phyloP scores from a whole-genome alignment of 2,113 vertebrate species.

The Pedetes capensis region DNA sequence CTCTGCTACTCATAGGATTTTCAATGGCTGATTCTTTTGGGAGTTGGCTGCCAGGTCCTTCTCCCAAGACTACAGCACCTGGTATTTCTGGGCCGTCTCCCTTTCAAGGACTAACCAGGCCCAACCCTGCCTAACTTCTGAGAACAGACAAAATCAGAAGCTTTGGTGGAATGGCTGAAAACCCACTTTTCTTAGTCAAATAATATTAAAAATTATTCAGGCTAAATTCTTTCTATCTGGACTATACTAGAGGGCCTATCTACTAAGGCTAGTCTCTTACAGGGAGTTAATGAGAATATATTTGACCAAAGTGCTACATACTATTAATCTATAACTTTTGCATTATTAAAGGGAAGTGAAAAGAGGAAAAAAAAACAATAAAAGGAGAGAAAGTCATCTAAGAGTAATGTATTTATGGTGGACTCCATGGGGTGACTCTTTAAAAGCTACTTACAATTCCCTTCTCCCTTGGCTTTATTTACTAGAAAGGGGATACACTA shows the following conservation, averaged over 20 bases:
- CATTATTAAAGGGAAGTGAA: conserved; percentile 19
- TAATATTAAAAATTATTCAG: conserved; percentile 30
- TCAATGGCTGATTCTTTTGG: too few relatives aligned
- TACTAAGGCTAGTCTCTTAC: neutral
- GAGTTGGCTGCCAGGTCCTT: too few relatives aligned
- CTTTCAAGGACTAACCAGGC: too few relatives aligned
- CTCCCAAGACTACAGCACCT: too few relatives aligned
- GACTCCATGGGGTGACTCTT: neutral
- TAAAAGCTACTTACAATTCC: neutral
- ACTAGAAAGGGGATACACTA: neutral
- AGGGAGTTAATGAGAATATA: neutral
- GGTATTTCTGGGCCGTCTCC: too few relatives aligned
- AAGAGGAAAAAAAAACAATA: too few relatives aligned
- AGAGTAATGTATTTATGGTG: neutral
- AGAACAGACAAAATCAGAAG: too few relatives aligned
- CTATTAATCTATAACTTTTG: conserved; percentile 18
- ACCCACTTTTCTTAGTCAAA: conserved; percentile 16
- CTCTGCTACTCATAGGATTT: too few relatives aligned
- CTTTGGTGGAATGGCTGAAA: too few relatives aligned
- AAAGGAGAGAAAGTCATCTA: neutral
- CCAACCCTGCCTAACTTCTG: too few relatives aligned
- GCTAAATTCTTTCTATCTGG: conserved; percentile 43
- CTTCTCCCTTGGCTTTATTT: neutral
- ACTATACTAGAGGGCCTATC: neutral
- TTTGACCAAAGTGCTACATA: conserved; percentile 1